phyloP scores from a whole-genome alignment of 2,113 vertebrate genomes.

The Haemorhous mexicanus region DNA sequence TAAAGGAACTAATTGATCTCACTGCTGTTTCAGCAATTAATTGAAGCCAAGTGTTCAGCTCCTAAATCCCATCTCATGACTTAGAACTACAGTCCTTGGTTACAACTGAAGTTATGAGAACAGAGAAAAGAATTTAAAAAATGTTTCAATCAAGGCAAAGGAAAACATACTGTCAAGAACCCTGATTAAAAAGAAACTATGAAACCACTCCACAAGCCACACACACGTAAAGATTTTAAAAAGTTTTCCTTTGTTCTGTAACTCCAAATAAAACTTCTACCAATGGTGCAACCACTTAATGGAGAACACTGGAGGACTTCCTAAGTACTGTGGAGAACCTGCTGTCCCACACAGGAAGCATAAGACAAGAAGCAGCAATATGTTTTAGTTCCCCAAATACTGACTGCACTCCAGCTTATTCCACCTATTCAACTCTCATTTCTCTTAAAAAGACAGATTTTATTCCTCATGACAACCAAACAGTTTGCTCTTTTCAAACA shows the following conservation, averaged over 20 bases:
- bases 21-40: neutral
- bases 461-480: neutral
- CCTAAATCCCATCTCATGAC: neutral
- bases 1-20: neutral
- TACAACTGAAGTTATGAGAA: neutral
- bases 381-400: neutral
- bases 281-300: neutral
- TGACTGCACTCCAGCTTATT: neutral
- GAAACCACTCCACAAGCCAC: neutral
- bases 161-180: neutral
- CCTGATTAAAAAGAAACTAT: neutral
- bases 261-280: neutral
- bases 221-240: accelerated
- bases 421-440: neutral
- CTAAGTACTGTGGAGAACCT: neutral
- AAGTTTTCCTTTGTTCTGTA: neutral
- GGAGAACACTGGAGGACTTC: neutral
- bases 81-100: neutral
- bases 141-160: neutral
- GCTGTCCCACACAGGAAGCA: neutral
- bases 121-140: neutral
- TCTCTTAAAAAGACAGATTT: neutral
- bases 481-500: neutral
- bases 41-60: neutral
- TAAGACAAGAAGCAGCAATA: neutral